These are phyloP conservation scores for Gnathonemus longibarbis DNA, from an alignment of 2,113 vertebrate species.

Conservation along the genomic window DNA sequence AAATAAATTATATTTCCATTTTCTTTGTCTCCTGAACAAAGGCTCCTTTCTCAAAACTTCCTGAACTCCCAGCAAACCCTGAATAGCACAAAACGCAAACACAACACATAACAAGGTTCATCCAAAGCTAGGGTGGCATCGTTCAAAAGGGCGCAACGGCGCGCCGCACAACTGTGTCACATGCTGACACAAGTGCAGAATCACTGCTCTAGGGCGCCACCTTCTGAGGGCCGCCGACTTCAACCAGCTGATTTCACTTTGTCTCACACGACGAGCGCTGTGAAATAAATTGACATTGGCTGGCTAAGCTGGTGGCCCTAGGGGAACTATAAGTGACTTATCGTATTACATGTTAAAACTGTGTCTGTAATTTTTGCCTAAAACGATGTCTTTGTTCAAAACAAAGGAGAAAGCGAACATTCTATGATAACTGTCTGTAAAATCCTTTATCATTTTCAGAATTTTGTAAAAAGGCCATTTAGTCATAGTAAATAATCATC, in stretches of 20 bases:
- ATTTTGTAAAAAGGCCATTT: neutral
- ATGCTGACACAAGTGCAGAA: neutral
- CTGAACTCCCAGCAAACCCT: neutral
- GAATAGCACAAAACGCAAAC: neutral
- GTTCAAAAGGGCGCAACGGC: neutral
- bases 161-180: neutral
- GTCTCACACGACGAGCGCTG: conserved; percentile 6
- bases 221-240: neutral
- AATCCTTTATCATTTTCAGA: neutral
- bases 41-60: neutral
- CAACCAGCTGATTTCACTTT: conserved; percentile 18
- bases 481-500: neutral
- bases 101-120: neutral
- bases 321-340: neutral
- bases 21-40: neutral
- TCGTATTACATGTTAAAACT: neutral
- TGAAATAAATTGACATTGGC: conserved; percentile 8
- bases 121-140: neutral
- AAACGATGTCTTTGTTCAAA: neutral
- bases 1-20: neutral
- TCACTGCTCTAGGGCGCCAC: neutral
- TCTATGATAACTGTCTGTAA: neutral
- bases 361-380: neutral
- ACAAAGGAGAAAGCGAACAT: neutral
- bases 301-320: neutral